Conservation (phyloP, 2,888 invertebrate species). For the Eucera pruinosa region DNA sequence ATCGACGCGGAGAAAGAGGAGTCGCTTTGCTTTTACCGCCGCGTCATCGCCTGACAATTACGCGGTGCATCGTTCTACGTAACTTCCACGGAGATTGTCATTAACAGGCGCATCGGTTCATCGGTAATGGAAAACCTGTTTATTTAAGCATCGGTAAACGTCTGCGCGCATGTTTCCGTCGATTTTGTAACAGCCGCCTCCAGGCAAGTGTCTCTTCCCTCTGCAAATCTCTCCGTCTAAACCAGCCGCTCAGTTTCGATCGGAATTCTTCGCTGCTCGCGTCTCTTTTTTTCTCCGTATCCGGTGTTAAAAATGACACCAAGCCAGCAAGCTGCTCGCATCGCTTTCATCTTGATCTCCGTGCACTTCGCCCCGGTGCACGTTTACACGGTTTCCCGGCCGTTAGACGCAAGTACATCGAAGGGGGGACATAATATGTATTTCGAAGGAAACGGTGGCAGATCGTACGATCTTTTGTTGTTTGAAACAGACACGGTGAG, state of each 20-base stretch:
- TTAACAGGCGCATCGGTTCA: not conserved
- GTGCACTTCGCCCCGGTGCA: not conserved
- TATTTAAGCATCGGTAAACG: not conserved
- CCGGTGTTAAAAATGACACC: not conserved
- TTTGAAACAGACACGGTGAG: slow-evolving; percentile 21
- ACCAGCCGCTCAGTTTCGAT: not conserved
- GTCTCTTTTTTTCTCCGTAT: not conserved
- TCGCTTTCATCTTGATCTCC: slow-evolving; percentile 3
- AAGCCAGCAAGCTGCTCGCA: not conserved
- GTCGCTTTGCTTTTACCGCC: not conserved
- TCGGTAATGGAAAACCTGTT: slow-evolving; percentile 35
- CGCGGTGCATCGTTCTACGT: not conserved
- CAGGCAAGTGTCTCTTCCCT: slow-evolving; percentile 35
- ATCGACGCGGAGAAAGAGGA: too few relatives aligned
- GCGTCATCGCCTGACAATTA: not conserved
- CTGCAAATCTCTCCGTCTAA: slow-evolving; percentile 3
- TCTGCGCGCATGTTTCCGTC: slow-evolving; percentile 13
- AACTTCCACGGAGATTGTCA: not conserved
- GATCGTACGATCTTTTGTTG: not conserved
- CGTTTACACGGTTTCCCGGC: slow-evolving; percentile 14
- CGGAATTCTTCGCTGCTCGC: not conserved
- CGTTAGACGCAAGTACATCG: not conserved
- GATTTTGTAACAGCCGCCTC: slow-evolving; percentile 34
- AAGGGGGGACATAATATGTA: not conserved
- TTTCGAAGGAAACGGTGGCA: not conserved